Conservation (phyloP, 1,140 invertebrate species). For the Trichonephila inaurata region DNA sequence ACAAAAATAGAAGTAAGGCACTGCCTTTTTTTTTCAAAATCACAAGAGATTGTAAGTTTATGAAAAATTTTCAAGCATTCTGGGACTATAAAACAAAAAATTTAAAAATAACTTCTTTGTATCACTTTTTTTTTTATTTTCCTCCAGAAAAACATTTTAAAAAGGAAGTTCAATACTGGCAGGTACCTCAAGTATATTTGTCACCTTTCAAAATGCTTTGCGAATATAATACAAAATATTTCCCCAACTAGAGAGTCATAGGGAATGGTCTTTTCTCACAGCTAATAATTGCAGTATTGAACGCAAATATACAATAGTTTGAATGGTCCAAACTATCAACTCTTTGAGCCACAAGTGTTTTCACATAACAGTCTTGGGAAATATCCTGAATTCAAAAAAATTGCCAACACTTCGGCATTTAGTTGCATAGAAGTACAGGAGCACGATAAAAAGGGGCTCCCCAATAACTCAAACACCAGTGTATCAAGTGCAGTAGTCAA, state of each 20-base stretch:
- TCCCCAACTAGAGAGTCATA: constrained; percentile 53
- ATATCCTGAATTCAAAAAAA: constrained; percentile 32
- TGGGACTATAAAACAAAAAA: constrained; percentile 70
- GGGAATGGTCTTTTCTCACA: constrained; percentile 58
- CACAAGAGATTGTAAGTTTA: constrained; percentile 28
- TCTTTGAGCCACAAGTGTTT: constrained; percentile 65
- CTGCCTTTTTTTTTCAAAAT: constrained; percentile 71
- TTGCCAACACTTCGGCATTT: background rate
- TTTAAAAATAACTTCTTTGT: constrained; percentile 75
- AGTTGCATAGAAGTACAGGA: constrained; percentile 17
- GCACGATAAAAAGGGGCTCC: constrained; percentile 60
- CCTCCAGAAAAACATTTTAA: constrained; percentile 70
- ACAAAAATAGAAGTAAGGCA: constrained; percentile 74
- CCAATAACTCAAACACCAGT: constrained; percentile 17
- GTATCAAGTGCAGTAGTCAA: constrained; percentile 6
- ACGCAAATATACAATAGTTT: constrained; percentile 54
- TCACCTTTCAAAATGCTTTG: constrained; percentile 72
- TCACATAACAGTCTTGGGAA: constrained; percentile 37
- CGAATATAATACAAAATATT: constrained; percentile 75
- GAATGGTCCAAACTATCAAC: constrained; percentile 7
- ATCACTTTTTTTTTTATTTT: constrained; percentile 68
- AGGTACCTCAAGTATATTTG: constrained; percentile 73
- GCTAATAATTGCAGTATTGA: background rate
- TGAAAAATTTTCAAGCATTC: constrained; percentile 30
- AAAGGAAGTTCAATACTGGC: constrained; percentile 65